phyloP scores from a whole-genome alignment of 2,888 invertebrate species.

The Cryptocephalus primarius region DNA sequence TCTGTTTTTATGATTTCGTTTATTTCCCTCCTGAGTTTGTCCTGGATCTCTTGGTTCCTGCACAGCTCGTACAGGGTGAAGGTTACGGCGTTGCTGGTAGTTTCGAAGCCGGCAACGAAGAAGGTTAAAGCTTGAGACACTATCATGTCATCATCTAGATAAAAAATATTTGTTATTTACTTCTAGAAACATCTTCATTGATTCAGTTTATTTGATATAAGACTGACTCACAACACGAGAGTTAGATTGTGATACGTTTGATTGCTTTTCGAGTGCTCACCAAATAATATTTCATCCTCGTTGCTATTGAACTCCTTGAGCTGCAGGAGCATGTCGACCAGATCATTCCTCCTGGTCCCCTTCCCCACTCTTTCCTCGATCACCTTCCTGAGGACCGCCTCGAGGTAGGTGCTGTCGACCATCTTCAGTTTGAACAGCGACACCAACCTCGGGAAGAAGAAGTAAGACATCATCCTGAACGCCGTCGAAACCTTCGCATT shows the following conservation, averaged over 20 bases:
- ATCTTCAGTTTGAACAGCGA: conserved; percentile 28
- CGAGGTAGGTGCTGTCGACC: conserved; percentile 28
- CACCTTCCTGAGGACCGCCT: conserved; percentile 27
- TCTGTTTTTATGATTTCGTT: conserved; percentile 23
- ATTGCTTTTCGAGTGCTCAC: conserved; percentile 9
- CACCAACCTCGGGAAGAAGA: conserved; percentile 29
- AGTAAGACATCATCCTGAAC: conserved; percentile 25
- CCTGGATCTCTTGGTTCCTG: conserved; percentile 35
- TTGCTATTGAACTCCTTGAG: conserved; percentile 21
- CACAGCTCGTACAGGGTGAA: conserved; percentile 39
- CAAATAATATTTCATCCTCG: conserved; percentile 11
- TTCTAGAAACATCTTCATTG: too few relatives aligned
- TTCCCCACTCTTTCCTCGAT: conserved; percentile 24
- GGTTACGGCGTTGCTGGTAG: conserved; percentile 38
- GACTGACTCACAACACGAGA: too few relatives aligned
- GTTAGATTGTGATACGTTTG: too few relatives aligned
- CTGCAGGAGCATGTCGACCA: conserved; percentile 36
- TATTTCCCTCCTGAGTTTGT: conserved; percentile 38
- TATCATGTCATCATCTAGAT: conserved; percentile 29
- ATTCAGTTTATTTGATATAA: too few relatives aligned
- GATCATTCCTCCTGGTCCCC: conserved; percentile 32
- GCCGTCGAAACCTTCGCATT: conserved; percentile 23
- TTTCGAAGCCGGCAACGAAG: conserved; percentile 44
- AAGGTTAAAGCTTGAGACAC: conserved; percentile 39
- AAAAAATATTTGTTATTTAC: background rate